Conservation (phyloP, 2,797 vertebrate genomes). For the Hypotaenidia philippensis region DNA sequence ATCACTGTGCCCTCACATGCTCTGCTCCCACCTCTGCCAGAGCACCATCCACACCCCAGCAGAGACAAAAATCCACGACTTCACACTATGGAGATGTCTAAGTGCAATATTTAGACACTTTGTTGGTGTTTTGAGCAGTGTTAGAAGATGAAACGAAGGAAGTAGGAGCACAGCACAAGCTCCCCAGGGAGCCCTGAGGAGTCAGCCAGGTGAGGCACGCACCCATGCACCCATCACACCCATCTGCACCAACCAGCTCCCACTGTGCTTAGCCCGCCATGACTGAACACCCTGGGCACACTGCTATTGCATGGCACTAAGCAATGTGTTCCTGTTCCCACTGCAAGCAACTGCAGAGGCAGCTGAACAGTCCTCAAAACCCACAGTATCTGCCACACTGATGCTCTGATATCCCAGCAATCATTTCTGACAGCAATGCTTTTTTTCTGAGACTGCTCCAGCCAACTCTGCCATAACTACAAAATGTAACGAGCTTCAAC, state of each 20-base stretch:
- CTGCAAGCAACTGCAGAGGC: not conserved
- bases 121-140: accelerated
- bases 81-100: not conserved
- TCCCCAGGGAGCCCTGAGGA: not conserved
- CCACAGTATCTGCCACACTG: not conserved
- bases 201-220: accelerated
- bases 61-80: accelerated
- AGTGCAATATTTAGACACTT: not conserved
- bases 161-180: not conserved
- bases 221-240: accelerated
- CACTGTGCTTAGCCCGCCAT: not conserved
- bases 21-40: not conserved
- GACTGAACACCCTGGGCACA: not conserved
- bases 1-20: accelerated
- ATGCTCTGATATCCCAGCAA: not conserved
- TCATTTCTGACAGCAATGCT: not conserved
- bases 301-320: too few species aligned
- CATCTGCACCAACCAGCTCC: not conserved
- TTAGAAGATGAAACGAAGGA: not conserved
- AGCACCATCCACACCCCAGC: accelerated
- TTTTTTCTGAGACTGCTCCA: not conserved
- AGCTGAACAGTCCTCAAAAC: not conserved
- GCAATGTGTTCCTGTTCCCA: not conserved
- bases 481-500: not conserved
- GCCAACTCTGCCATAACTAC: not conserved